Base-by-base conservation (phyloP, 2,113 vertebrate genomes). In the Capreolus pygargus region DNA sequence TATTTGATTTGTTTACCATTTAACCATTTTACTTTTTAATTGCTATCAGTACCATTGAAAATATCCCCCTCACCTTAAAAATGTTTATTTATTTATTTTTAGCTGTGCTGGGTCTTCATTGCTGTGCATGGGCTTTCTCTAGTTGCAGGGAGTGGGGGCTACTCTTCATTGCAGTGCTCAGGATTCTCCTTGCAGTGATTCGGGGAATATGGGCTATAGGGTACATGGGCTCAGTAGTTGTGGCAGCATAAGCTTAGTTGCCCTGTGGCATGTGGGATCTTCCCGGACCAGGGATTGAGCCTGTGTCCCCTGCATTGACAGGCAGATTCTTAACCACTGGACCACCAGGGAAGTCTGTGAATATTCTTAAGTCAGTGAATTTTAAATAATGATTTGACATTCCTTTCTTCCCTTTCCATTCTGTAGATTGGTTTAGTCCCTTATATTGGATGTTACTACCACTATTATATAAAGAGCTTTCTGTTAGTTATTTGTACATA, bases 221-320 rank as follows among this genome's bases (percentile, higher is more conserved):
- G 33, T 33, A n/a, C 7, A 67, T n/a, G 64, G 30, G 33, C 64
- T 67, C 64, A 67, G 33, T n/a, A 67, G 61, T 19, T 67, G 61
- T 67, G 16, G 16, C 33, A 67, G 16, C 64, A 67, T 33, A 67
- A 10, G 64, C 33, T 67, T 67, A 67, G 33, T 36, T 67, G 64
- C 33, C 64, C 64, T 67, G 64, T n/a, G 33, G 33, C 64, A 67
- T 19, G 8, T n/a, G 16, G 64, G 7, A 67, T 67, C 64, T n/a
- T 67, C 64, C 16, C 2, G 2, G 64, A 67, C 64, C 33, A n/a
- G 33, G 2, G 1, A 67, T n/a, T 0, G 0, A 67, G n/a, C 64
- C 16, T 4, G 4, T 64, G 64, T 19, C 64, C 64, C 64, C 7
- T 67, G 33, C 16, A 36, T 19, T 67, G 33, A 16, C 64, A 36